Base-by-base conservation (phyloP, 2,888 invertebrate genomes). In the Furcula furcula region DNA sequence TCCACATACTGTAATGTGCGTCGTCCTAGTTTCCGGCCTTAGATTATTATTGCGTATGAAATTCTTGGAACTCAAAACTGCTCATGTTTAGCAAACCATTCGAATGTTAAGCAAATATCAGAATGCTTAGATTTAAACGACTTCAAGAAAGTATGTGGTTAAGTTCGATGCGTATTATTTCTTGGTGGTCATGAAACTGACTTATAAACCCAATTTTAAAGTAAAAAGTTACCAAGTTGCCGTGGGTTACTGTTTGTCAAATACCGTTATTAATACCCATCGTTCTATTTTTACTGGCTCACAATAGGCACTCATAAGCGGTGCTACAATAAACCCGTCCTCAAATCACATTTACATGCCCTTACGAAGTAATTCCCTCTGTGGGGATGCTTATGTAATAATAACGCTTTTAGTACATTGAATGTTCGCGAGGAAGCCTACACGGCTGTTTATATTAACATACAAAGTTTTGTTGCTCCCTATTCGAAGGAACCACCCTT, bases 391-490 rank as follows among this genome's bases (percentile, higher is more conserved):
- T 69, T 71, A 69, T 69, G 63, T 71, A 71, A 76, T 74, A 73
- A 76, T 76, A 76, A 67, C 62, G 67, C 65, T 70, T 72, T 56
- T 66, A 67, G 64, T 70, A 76, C 74, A 76, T 75, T 75, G 73
- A 78, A 76, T 76, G 71, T 78, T 77, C 68, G 56, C 68, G 65
- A 59, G 60, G 68, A 69, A 72, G 71, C 76, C 77, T 77, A 83
- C 80, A 82, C 55, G 75, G 78, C 79, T 82, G 79, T 80, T 83
- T 82, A 74, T 80, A 83, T 80, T 84, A 81, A 78, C 81, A 82
- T 80, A 80, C 79, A 73, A 80, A 82, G 75, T 82, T 81, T 72
- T 66, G 77, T 66, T 70, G 72, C 72, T 66, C 71, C 68, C 73
- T 55, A 65, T 66, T 64, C 51, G 65, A 62, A 79, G 75, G 75